Evolutionary conservation across 2,113 vertebrate genomes (phyloP).

Genomic region (Uria aalge): DNA sequence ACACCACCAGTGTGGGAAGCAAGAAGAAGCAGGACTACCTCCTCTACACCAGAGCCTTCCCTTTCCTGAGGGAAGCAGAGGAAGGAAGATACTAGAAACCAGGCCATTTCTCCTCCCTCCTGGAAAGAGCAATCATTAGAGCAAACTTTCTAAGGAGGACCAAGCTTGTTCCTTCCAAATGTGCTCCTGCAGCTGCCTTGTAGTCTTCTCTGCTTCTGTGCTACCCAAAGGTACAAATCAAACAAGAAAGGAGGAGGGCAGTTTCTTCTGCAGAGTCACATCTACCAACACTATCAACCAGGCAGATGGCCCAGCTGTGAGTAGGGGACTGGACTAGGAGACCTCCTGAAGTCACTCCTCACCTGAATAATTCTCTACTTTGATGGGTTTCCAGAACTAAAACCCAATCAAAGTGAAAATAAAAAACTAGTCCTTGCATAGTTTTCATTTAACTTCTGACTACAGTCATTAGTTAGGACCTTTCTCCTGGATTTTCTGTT

Average conservation of each 20-base stretch:
- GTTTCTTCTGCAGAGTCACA: background rate
- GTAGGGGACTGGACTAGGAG: background rate
- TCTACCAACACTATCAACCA: background rate
- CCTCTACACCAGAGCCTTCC: background rate
- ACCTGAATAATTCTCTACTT: background rate
- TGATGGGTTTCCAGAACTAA: background rate
- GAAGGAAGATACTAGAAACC: background rate
- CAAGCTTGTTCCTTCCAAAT: background rate
- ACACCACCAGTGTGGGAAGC: background rate
- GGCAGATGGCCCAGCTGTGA: background rate
- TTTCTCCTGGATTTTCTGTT: background rate
- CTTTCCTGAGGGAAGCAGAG: background rate
- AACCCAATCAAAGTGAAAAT: background rate
- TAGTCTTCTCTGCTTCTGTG: background rate
- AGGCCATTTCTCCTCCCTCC: background rate
- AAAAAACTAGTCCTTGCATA: background rate
- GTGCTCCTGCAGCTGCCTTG: background rate
- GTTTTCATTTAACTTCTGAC: background rate
- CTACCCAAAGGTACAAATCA: background rate
- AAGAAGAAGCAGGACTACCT: background rate
- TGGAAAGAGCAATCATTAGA: background rate
- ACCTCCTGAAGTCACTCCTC: background rate
- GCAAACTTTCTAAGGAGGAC: background rate
- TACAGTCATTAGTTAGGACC: background rate
- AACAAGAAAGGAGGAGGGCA: background rate